Percentiles rank a stretch among this genome's conserved stretches.
These are phyloP conservation scores for Xestia sexstrigata DNA, from an alignment of 2,888 invertebrate genomes.

Conservation along the genomic window DNA sequence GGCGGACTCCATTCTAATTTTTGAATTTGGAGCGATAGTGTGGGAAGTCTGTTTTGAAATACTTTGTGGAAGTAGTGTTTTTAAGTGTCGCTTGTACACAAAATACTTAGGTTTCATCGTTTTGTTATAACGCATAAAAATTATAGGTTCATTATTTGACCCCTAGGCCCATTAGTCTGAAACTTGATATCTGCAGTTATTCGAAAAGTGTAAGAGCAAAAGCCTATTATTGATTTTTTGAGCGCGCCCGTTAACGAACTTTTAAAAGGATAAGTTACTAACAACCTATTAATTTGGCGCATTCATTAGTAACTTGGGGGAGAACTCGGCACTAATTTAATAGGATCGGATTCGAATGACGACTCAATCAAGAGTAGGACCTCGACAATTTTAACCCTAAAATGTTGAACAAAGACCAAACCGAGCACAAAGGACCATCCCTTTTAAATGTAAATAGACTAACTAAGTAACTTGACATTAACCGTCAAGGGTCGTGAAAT, in stretches of 20 bases:
- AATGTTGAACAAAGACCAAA: slow-evolving; percentile 61
- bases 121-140: neutral
- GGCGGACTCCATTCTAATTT: slow-evolving; percentile 51
- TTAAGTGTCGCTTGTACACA: neutral
- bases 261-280: slow-evolving; percentile 59
- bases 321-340: slow-evolving; percentile 48
- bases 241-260: slow-evolving; percentile 41
- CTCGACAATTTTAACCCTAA: slow-evolving; percentile 37
- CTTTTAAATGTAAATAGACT: slow-evolving; percentile 66
- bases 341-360: slow-evolving; percentile 46
- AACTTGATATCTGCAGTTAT: slow-evolving; percentile 17
- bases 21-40: slow-evolving; percentile 47
- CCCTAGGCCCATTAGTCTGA: neutral
- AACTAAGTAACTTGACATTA: slow-evolving; percentile 65
- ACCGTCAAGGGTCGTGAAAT: slow-evolving; percentile 61
- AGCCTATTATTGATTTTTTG: slow-evolving; percentile 39
- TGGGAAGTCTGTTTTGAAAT: neutral
- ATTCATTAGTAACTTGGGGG: slow-evolving; percentile 55
- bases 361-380: slow-evolving; percentile 31
- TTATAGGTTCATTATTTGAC: neutral
- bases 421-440: slow-evolving; percentile 59
- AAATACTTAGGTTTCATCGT: neutral
- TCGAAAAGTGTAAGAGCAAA: slow-evolving; percentile 33
- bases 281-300: slow-evolving; percentile 56
- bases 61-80: neutral